Evolutionary conservation across 1,140 invertebrate species (phyloP), one percentile per base, ranked within the genome.

Genomic region (Hyles vespertilio): DNA sequence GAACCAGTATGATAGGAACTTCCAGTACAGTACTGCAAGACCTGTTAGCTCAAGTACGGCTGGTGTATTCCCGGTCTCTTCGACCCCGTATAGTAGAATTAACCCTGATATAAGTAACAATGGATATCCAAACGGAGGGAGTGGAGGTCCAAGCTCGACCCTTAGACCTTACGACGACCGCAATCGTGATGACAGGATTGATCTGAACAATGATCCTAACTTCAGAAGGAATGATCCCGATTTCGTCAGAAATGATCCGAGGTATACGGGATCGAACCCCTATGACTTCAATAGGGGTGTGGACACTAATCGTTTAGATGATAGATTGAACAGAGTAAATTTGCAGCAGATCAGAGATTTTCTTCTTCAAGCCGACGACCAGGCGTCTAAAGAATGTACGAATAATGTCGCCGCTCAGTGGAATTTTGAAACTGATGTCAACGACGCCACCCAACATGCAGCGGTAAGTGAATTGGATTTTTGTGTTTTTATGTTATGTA

Each of bases 401-500:
- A 93, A 93, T 34, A 96, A 96, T 80, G 95, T 96, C 34, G 93
- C 92, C 0, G 94, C 95, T 0, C 95, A 96, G 69, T 97, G 96
- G 96, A 93, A 94, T 75, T 97, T 95, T 79, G 95, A 96, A 85
- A 96, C 95, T 0, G 94, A 96, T 78, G 94, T 96, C 4, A 96
- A 95, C 77, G 94, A 95, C 79, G 92, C 90, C 54, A 96, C 94
- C 0, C 95, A 96, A 84, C 84, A 94, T 60, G 92, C 93, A 81
- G 95, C 95, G 81, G 96, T 96, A 84, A 94, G 94, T 93, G 1
- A 40, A 45, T 55, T 45, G 34, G 43, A 45, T 40, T 40, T 40
- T 40, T 8, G 36, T 40, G 36, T 40, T 40, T 40, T 40, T 22
- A 22, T 22, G 22, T 22, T 1, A 22, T 22, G 22, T 22, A 22